These are phyloP conservation scores for Leucopsar rothschildi DNA, from an alignment of 2,113 vertebrate genomes.

Conservation along the genomic window DNA sequence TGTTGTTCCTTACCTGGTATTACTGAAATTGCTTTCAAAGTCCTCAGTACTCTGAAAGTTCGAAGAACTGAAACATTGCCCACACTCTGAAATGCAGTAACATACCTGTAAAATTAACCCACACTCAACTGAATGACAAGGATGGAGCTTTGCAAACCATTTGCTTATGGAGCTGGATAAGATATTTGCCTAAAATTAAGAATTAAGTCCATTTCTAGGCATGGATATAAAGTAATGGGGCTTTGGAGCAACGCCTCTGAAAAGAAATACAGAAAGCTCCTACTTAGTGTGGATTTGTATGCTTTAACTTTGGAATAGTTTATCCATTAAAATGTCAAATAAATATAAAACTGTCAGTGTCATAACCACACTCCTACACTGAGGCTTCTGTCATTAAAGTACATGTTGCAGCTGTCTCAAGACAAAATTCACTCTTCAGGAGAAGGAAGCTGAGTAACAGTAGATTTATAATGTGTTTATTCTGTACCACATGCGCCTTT, in stretches of 20 bases:
- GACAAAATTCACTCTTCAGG: neutral
- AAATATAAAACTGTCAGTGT: neutral
- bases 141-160: neutral
- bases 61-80: slow-evolving; percentile 80
- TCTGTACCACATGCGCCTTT: neutral
- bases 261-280: neutral
- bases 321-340: neutral
- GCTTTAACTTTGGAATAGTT: neutral
- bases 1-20: slow-evolving; percentile 85
- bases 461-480: neutral
- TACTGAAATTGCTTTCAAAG: slow-evolving; percentile 93
- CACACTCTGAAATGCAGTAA: neutral
- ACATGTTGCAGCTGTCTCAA: neutral
- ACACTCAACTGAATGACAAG: neutral
- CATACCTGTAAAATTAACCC: slow-evolving; percentile 29
- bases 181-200: neutral
- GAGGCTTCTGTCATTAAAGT: neutral
- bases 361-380: neutral
- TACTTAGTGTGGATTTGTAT: neutral
- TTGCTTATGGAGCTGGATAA: neutral
- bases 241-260: neutral
- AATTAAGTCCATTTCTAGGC: neutral
- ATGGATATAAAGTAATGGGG: neutral
- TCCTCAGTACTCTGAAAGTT: slow-evolving; percentile 90
- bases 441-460: neutral